Evolutionary conservation across 2,888 invertebrate genomes (phyloP), one percentile per base, ranked within the genome.

Genomic region (Netelia virgata): DNA sequence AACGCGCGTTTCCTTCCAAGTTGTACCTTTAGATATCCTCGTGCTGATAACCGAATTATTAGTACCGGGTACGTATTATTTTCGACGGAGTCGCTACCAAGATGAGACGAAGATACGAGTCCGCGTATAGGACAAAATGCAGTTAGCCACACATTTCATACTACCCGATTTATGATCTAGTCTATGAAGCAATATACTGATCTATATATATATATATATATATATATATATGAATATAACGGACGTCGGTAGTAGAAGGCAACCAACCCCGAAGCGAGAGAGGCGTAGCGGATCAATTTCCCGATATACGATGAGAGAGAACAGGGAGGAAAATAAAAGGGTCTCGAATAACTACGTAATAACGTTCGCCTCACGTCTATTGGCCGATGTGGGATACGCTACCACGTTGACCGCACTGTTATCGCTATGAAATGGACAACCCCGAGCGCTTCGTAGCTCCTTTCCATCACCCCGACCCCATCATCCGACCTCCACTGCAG

Each of bases 321-420:
- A 59, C 18, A n/a, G 43, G 75, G 28, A 50, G 16, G 72, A 82
- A 75, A 79, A 75, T 79, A 66, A 75, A 72, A 64, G 61, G 50
- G 57, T 73, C 72, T 82, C 82, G 63, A 85, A 82, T 85, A 85
- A 82, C 85, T 59, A 75, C 61, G 75, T 82, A 85, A 85, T 79
- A 82, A 82, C 82, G 72, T 85, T 79, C 78, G 73, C 75, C 72
- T 55, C 74, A 82, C 78, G 75, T 79, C 79, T 68, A 79, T 85
- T 73, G 75, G 61, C n/a, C 43, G 61, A 73, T 16, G 74, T 53
- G 73, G 69, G 53, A 69, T 69, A 69, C 77, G 55, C 57, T 47
- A 36, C 64, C 64, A 63, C 72, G 78, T 82, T 85, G 84, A 85
- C 78, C 82, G 43, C 63, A 70, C 81, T 70, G 78, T 85, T 85